Percentiles rank a stretch among this genome's conserved stretches.
These are phyloP conservation scores for Crotalus helleri DNA, from an alignment of 2,113 vertebrate genomes.

Conservation along the genomic window DNA sequence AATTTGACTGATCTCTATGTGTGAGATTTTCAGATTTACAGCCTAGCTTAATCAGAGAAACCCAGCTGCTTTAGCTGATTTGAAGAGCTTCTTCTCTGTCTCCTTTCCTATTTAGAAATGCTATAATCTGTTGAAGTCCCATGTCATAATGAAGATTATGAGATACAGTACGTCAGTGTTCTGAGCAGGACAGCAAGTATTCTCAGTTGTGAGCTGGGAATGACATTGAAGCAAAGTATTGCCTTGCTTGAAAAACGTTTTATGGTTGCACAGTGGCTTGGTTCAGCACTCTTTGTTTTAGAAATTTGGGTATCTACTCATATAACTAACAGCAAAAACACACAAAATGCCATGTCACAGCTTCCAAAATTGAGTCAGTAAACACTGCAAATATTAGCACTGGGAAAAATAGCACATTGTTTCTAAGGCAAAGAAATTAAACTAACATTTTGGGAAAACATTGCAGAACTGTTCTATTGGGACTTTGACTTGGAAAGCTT, in stretches of 20 bases:
- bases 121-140: slow-evolving; percentile 12
- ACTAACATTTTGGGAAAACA: neutral
- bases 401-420: neutral
- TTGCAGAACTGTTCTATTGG: neutral
- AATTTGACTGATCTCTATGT: neutral
- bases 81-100: neutral
- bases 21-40: slow-evolving; percentile 1
- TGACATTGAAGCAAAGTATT: slow-evolving; percentile 1
- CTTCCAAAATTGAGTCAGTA: slow-evolving; percentile 37
- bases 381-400: slow-evolving; percentile 29
- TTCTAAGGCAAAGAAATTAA: neutral
- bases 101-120: slow-evolving; percentile 24
- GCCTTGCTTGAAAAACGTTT: neutral
- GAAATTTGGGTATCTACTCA: slow-evolving; percentile 32
- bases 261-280: slow-evolving; percentile 10
- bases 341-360: slow-evolving; percentile 30
- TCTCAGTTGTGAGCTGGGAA: neutral
- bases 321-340: slow-evolving; percentile 29
- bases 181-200: slow-evolving; percentile 28
- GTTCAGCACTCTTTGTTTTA: neutral
- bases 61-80: slow-evolving; percentile 7
- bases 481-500: neutral
- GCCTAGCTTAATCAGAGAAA: neutral
- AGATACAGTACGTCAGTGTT: neutral
- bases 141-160: slow-evolving; percentile 18